A percentile compares a stretch with the other conserved stretches of the same genome.
Conservation (phyloP, 1,140 invertebrate genomes). For the Drosophila suzukii region DNA sequence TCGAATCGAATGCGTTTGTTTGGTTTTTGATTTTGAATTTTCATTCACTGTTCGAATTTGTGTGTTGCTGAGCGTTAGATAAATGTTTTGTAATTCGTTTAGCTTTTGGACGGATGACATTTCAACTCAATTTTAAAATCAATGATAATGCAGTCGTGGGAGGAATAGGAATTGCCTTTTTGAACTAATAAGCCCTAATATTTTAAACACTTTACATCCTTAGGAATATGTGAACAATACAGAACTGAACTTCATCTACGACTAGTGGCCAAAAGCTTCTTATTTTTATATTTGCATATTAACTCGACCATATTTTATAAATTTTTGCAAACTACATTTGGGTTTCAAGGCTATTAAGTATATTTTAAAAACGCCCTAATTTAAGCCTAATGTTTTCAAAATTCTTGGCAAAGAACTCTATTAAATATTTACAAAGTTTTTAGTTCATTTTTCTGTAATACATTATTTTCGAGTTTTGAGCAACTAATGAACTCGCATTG, state of each 20-base stretch:
- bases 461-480: not conserved
- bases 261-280: not conserved
- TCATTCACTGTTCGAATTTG: slow-evolving; percentile 26
- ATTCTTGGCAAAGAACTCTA: too few species aligned
- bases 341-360: too few species aligned
- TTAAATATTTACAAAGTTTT: not conserved
- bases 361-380: too few species aligned
- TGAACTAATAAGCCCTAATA: not conserved
- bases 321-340: too few species aligned
- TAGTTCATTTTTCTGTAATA: not conserved
- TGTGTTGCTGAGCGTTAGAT: slow-evolving; percentile 68
- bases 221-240: too few species aligned
- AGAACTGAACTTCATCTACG: too few species aligned
- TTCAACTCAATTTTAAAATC: slow-evolving; percentile 1
- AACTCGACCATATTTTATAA: too few species aligned
- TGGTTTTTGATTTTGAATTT: slow-evolving; percentile 29
- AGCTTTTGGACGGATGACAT: slow-evolving; percentile 35
- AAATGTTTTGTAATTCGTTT: slow-evolving; percentile 79
- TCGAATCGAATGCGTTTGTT: slow-evolving; percentile 76
- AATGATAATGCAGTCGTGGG: not conserved
- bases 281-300: too few species aligned
- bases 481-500: slow-evolving; percentile 15
- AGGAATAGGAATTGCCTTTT: not conserved
- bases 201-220: not conserved
- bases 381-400: too few species aligned